A percentile compares a stretch with the other conserved stretches of the same genome.
Conservation (phyloP, 1,140 invertebrate species). For the Pygmarrhopalites habei region DNA sequence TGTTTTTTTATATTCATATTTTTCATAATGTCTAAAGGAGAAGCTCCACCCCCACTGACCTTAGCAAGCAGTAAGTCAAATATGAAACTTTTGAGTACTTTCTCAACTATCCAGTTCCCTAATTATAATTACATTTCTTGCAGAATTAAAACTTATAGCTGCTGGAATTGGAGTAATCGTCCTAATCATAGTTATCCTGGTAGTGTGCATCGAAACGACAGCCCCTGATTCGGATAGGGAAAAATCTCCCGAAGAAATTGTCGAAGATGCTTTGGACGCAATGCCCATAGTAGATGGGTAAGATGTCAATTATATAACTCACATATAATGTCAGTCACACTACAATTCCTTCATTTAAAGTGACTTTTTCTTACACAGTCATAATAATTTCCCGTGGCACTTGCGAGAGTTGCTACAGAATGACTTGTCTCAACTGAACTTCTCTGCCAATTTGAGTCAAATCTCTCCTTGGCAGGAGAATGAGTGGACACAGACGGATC, state of each 20-base stretch:
- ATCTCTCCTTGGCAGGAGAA: slow-evolving; percentile 70
- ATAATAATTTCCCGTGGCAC: slow-evolving; percentile 83
- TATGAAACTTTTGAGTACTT: no score
- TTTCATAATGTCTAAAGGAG: no score
- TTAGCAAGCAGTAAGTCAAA: no score
- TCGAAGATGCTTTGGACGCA: slow-evolving; percentile 8
- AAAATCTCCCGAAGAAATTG: neutral
- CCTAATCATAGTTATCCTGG: neutral
- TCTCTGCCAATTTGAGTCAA: slow-evolving; percentile 63
- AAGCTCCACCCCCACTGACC: no score
- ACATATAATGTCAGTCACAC: no score
- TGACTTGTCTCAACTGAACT: slow-evolving; percentile 67
- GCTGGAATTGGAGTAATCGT: neutral
- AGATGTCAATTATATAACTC: no score
- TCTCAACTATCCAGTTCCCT: no score
- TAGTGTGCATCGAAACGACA: neutral
- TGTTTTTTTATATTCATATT: no score
- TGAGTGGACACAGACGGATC: slow-evolving; percentile 80
- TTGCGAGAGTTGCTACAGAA: slow-evolving; percentile 73
- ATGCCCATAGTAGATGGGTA: slow-evolving; percentile 31
- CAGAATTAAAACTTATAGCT: neutral
- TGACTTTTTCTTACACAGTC: no score
- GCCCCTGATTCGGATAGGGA: neutral
- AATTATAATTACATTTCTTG: no score
- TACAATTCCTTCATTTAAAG: no score